Evolutionary conservation across 2,888 invertebrate species (phyloP), one percentile per base, ranked within the genome.

Genomic region (Andrena hattorfiana): DNA sequence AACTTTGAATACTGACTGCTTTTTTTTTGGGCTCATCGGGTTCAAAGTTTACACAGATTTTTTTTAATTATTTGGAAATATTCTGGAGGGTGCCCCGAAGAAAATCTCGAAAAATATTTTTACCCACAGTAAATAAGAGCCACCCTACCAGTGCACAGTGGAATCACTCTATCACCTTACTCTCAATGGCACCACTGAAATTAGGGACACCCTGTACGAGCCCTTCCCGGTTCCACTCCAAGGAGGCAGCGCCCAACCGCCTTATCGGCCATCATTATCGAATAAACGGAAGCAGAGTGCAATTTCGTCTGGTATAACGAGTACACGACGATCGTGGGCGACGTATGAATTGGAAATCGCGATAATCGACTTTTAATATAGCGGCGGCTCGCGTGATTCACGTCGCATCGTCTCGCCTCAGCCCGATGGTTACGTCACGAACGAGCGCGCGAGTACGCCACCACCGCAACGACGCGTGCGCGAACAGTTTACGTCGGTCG

Each of bases 351-450:
- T 30, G 54, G 54, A 73, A 80, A 84, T 67, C 60, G 30, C 42
- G 72, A 73, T 73, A 81, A 84, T 86, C 71, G 66, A 54, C 32
- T 77, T 86, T 77, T 82, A 75, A 81, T 83, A 67, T 62, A 83
- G 66, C 35, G 77, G 42, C 51, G 32, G 72, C 28, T 86, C 79
- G 81, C 77, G 75, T 86, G 83, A 30, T 56, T 23, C 56, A 13
- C 56, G 23, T 56, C 20, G 20, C 56, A 13, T 42, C 42, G 26
- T 16, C 20, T 32, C 26, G 48, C 35, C 42, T 60, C 77, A 54
- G 35, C 30, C 10, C 13, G 67, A 6, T 35, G 73, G 59, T 79
- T 70, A 73, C 64, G 71, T 85, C 76, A 79, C 64, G 56, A 16
- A 26, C 56, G 20, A 16, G 63, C 30, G 35, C 6, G 23, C 49